Conservation (phyloP, 2,113 vertebrate genomes). For the Barnardius zonarius region DNA sequence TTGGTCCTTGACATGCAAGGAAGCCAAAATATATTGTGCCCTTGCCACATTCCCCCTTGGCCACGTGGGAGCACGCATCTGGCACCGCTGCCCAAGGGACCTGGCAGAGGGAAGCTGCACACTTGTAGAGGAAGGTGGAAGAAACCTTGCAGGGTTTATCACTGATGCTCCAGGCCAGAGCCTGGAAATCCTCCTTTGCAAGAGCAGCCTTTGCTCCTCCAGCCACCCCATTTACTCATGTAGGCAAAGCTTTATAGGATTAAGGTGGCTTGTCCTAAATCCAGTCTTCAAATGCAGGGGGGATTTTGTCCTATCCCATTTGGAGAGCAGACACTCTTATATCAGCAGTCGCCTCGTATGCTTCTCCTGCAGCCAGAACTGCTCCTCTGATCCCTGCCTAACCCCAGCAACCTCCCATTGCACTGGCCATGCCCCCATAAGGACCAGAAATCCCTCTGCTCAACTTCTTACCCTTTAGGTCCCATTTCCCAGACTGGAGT, state of each 20-base stretch:
- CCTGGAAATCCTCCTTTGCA: neutral
- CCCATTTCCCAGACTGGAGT: neutral
- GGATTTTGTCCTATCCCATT: conserved; percentile 1
- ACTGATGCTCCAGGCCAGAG: neutral
- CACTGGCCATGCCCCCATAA: neutral
- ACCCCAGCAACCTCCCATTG: neutral
- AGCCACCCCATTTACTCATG: neutral
- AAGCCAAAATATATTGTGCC: neutral
- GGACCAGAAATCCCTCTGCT: neutral
- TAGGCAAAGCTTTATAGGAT: conserved; percentile 26
- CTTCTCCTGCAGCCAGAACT: neutral
- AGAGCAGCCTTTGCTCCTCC: neutral
- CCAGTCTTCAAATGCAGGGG: neutral
- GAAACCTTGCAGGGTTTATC: neutral
- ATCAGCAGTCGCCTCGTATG: neutral
- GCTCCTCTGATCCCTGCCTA: neutral
- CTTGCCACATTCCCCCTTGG: neutral
- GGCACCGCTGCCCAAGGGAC: neutral
- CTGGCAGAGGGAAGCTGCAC: neutral
- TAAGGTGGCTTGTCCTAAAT: conserved; percentile 39
- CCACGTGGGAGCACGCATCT: neutral
- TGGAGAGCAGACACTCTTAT: neutral
- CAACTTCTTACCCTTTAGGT: neutral
- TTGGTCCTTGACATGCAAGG: neutral
- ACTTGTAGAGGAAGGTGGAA: rapidly evolving